Evolutionary conservation across 2,797 vertebrate genomes (phyloP).

Genomic region (Gallinago solitaria): DNA sequence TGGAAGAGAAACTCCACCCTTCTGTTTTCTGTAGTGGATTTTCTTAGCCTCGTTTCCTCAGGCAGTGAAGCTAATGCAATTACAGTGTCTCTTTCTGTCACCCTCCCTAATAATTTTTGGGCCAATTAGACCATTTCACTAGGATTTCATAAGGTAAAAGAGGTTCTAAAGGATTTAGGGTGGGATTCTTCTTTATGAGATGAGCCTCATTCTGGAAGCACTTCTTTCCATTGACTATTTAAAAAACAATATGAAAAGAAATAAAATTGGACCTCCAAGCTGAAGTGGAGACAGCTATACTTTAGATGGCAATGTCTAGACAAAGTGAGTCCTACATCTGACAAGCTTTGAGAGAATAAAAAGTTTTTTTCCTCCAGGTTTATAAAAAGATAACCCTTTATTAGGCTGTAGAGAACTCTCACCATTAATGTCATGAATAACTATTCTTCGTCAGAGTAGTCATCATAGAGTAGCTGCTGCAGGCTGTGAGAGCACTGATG

Average conservation of each 20-base stretch:
- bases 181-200: background rate
- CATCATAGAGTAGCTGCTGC: background rate
- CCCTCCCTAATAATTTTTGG: background rate
- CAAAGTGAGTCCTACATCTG: background rate
- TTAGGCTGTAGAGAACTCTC: background rate
- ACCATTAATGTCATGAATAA: too few relatives aligned
- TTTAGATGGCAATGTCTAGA: background rate
- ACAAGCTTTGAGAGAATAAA: background rate
- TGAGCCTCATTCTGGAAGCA: background rate
- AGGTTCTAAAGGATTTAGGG: conserved; percentile 1
- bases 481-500: background rate
- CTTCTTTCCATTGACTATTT: background rate
- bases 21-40: background rate
- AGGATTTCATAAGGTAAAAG: background rate
- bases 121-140: background rate
- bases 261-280: background rate
- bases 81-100: background rate
- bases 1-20: conserved; percentile 41
- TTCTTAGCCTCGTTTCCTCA: background rate
- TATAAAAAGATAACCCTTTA: background rate
- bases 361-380: background rate
- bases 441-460: background rate
- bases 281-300: background rate
- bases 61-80: background rate
- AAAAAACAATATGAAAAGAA: background rate